Evolutionary conservation across 2,113 vertebrate species (phyloP), one percentile per base, ranked within the genome.

Genomic region (Lepidothrix coronata): DNA sequence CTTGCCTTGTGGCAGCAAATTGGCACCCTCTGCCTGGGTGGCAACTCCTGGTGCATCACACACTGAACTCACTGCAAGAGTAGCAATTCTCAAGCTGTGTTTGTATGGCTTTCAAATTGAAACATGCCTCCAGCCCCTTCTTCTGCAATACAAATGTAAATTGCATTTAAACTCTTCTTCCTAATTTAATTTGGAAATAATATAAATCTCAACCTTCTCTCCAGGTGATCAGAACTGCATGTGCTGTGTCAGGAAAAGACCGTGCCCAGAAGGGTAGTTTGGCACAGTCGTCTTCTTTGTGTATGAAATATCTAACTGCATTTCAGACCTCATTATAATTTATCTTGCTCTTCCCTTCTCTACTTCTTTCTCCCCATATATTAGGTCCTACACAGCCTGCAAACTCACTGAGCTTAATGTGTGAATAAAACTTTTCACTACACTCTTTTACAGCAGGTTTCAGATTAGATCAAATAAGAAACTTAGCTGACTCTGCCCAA

Each of bases 161-260:
- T 75, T 52, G n/a, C 44, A 28, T 46, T 93, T 93, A 76, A 88
- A 55, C 11, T 19, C 27, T 71, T 73, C 66, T 72, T 78, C 23
- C 23, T 96, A 82, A 66, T 88, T 93, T 62, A 89, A 89, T 91
- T 82, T 82, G 55, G 71, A 91, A 89, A 70, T 63, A 78, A 71
- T 89, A 81, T 68, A 91, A 85, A 76, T 77, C 85, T 83, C 46
- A 73, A 3, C 39, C 58, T 85, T 88, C 68, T 94, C 63, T 39
- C 25, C 55, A 74, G 75, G 63, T 85, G 71, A 91, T 91, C 67
- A 77, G 46, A 57, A 19, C 54, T 62, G 33, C 22, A 14, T 30
- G 33, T 88, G 75, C 78, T 92, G 52, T 18, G 24, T 84, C 61
- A 93, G 89, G 85, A 70, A 89, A 85, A 83, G 68, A 39, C 23